Conservation (phyloP, 2,888 invertebrate genomes). For the Pandemis corylana region DNA sequence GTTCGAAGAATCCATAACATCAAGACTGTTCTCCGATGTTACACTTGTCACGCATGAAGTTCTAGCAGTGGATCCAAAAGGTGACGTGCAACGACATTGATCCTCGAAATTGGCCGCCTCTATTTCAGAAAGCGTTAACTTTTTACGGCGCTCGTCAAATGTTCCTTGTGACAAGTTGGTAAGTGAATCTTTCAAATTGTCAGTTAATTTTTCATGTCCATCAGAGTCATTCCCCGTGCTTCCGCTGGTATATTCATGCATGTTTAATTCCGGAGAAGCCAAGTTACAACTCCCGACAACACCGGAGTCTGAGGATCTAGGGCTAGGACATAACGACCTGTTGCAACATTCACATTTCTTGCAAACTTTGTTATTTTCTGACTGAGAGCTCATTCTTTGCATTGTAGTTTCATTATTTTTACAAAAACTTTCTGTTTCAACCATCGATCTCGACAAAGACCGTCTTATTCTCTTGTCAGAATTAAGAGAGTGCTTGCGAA, state of each 20-base stretch:
- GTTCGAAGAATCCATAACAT: slow-evolving; percentile 81
- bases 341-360: slow-evolving; percentile 86
- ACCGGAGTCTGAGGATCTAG: slow-evolving; percentile 92
- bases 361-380: slow-evolving; percentile 66
- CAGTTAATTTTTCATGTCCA: slow-evolving; percentile 66
- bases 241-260: slow-evolving; percentile 67
- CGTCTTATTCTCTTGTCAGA: slow-evolving; percentile 85
- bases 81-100: slow-evolving; percentile 89
- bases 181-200: slow-evolving; percentile 60
- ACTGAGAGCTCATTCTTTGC: slow-evolving; percentile 79
- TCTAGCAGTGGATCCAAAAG: slow-evolving; percentile 89
- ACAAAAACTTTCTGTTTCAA: slow-evolving; percentile 69
- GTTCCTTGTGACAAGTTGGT: slow-evolving; percentile 64
- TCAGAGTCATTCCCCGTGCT: slow-evolving; percentile 72
- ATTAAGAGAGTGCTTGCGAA: slow-evolving; percentile 85
- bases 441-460: slow-evolving; percentile 77
- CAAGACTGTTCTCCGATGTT: slow-evolving; percentile 84
- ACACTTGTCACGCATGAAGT: slow-evolving; percentile 86
- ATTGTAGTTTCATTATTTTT: slow-evolving; percentile 64
- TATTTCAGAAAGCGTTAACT: slow-evolving; percentile 83
- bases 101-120: slow-evolving; percentile 87
- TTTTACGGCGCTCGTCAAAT: slow-evolving; percentile 67
- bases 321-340: slow-evolving; percentile 87
- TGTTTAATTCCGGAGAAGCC: slow-evolving; percentile 88
- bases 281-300: slow-evolving; percentile 93